These are phyloP conservation scores for Sialis lutaria DNA, from an alignment of 2,888 invertebrate genomes.

Conservation along the genomic window DNA sequence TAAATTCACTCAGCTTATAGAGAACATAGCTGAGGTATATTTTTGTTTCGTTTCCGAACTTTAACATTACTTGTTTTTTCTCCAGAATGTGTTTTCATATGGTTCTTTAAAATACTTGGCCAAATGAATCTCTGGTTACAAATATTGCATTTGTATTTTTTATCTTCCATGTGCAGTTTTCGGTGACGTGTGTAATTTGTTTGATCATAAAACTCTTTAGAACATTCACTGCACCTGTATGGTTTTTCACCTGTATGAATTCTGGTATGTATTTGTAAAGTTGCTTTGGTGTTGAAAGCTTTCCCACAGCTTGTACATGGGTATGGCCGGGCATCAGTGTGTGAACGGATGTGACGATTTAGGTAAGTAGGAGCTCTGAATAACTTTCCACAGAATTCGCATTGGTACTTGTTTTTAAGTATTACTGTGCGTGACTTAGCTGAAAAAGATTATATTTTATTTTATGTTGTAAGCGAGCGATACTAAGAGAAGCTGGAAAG, in stretches of 20 bases:
- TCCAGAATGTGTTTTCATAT: neutral
- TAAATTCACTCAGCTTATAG: too few relatives aligned
- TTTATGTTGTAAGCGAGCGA: too few relatives aligned
- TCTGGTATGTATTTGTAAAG: slow-evolving; percentile 14
- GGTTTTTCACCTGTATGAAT: slow-evolving; percentile 14
- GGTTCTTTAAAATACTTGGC: neutral
- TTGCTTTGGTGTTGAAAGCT: slow-evolving; percentile 13
- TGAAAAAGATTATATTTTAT: neutral
- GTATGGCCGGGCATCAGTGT: slow-evolving; percentile 19
- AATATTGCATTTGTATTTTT: slow-evolving; percentile 11
- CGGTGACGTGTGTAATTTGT: slow-evolving; percentile 14
- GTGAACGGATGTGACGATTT: slow-evolving; percentile 19
- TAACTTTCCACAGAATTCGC: slow-evolving; percentile 13
- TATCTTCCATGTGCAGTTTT: slow-evolving; percentile 7
- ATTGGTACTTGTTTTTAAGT: slow-evolving; percentile 13
- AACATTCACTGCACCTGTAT: slow-evolving; percentile 13
- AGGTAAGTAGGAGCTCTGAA: slow-evolving; percentile 13
- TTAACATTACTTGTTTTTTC: neutral
- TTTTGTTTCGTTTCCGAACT: too few relatives aligned
- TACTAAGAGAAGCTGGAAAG: neutral
- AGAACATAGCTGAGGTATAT: too few relatives aligned
- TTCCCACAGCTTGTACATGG: slow-evolving; percentile 15
- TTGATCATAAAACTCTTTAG: slow-evolving; percentile 15
- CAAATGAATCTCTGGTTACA: neutral
- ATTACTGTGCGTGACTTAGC: neutral